Base-by-base conservation (phyloP, 30 jellyfish, hydroid and myxozoan genomes). In the Chrysaora quinquecirrha region DNA sequence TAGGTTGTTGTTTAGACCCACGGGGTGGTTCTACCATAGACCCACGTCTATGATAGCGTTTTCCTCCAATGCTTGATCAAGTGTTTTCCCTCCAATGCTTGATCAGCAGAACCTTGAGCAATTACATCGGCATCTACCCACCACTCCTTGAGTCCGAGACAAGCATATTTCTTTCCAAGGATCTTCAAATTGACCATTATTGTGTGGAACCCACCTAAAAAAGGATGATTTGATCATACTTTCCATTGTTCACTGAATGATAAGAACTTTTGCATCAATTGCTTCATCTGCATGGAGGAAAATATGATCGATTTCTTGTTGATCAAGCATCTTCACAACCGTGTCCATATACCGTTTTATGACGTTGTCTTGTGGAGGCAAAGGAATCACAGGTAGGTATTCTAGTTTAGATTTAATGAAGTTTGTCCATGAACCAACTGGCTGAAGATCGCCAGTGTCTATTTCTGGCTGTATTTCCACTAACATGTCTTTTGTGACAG, bases 241-340 rank as follows among this genome's bases (percentile, higher is more conserved):
- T 61, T 11, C 77, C 77, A 24, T 76, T 35, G 58, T 52, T 74
- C 25, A 73, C 29, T 50, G 58, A 52, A 73, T 73, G 73, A 73
- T 73, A 2, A 73, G 75, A 74, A 73, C 24, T 30, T 73, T 48
- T 21, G 72, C n/a, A 72, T 72, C 23, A 16, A 81, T 70, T 16
- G 92, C 87, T 30, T 68, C 92, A 69, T 81, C 92, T 24, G 88
- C 88, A 48, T 70, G 92, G 16, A 70, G 81, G 30, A 81, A 81
- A 23, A 66, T 46, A 31, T 81, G 89, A 32, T 81, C 48, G 76
- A 67, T 21, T 11, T 19, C 67, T 1, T 69, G 78, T 18, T 82
- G 75, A 47, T 71, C 93, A 18, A 32, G 30, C 52, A 31, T 76
- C 34, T 76, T 84, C 48, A 76, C 2, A 12, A 29, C 27, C 20